A percentile compares a stretch with the other conserved stretches of the same genome.
phyloP scores from a whole-genome alignment of 2,113 vertebrate genomes.

The Thamnophis sirtalis region DNA sequence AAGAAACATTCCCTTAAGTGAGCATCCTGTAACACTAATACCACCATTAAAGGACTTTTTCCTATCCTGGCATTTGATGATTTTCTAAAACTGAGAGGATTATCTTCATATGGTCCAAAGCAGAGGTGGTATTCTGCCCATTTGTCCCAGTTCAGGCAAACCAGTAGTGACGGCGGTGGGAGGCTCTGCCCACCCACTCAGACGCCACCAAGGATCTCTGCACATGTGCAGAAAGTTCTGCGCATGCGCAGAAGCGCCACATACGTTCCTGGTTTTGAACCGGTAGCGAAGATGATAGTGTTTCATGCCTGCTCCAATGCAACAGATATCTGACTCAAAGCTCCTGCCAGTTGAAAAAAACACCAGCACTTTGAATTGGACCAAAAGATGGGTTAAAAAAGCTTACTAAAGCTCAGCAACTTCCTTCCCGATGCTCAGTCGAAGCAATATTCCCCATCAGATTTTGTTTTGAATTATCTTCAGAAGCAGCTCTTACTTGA shows the following conservation, averaged over 20 bases:
- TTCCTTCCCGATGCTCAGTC: background rate
- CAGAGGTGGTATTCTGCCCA: too few relatives aligned
- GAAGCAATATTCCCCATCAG: background rate
- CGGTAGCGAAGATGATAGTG: too few relatives aligned
- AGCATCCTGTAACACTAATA: background rate
- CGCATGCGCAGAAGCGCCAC: too few relatives aligned
- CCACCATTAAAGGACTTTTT: background rate
- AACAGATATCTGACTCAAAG: background rate
- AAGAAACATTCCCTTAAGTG: background rate
- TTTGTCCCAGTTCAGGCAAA: too few relatives aligned
- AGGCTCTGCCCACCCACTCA: too few relatives aligned
- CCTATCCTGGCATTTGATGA: background rate
- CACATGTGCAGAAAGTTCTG: too few relatives aligned
- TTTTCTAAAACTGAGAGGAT: background rate
- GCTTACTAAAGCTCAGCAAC: too few relatives aligned
- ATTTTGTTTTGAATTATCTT: background rate
- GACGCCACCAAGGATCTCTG: too few relatives aligned
- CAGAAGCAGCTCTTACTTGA: background rate
- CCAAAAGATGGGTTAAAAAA: background rate
- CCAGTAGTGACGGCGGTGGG: too few relatives aligned
- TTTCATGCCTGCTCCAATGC: background rate
- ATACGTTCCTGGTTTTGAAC: too few relatives aligned
- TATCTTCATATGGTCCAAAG: background rate
- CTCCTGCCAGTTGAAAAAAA: background rate
- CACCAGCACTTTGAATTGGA: background rate